Evolutionary conservation across 2,888 invertebrate genomes (phyloP).

Genomic region (Lottia gigantea): DNA sequence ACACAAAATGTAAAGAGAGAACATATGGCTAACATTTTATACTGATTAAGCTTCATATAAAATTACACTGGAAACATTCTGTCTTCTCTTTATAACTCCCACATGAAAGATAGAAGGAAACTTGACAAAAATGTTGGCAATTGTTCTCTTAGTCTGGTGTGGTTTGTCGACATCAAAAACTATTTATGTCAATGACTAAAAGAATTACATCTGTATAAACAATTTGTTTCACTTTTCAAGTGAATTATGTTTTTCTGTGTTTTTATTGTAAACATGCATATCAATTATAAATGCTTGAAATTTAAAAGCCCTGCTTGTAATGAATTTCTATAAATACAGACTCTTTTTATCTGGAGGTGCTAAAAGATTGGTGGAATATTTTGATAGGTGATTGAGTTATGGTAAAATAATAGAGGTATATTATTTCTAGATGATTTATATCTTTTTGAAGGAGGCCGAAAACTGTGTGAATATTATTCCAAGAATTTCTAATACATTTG

Average conservation of each 20-base stretch:
- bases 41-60: too few species aligned
- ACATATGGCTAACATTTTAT: too few species aligned
- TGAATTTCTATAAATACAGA: not conserved
- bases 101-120: not conserved
- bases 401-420: not conserved
- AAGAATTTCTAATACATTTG: too few species aligned
- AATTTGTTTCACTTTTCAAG: not conserved
- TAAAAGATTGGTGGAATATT: not conserved
- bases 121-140: constrained; percentile 10
- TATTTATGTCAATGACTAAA: not conserved
- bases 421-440: not conserved
- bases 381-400: not conserved
- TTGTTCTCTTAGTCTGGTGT: constrained; percentile 5
- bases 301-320: not conserved
- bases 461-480: constrained; percentile 1
- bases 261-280: not conserved
- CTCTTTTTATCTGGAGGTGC: too few species aligned
- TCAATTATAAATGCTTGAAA: not conserved
- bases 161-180: not conserved
- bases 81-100: not conserved
- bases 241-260: constrained; percentile 1
- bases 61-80: not conserved
- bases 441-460: not conserved
- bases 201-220: constrained; percentile 9
- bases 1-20: too few species aligned